Conservation (phyloP, 2,797 vertebrate genomes). For the Xyrichtys novacula region DNA sequence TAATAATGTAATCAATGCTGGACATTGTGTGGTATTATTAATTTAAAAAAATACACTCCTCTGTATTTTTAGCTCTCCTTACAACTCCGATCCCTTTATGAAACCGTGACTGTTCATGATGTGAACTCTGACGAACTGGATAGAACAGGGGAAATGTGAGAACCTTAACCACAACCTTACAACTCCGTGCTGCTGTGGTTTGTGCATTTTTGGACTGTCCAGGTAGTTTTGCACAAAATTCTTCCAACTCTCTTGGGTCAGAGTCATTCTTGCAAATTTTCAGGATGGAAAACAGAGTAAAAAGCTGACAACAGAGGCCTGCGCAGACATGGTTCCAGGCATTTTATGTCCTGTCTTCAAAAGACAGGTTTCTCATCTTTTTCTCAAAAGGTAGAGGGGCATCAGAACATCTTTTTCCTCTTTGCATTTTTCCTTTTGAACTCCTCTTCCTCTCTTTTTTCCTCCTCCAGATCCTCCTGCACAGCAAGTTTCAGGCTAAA, state of each 20-base stretch:
- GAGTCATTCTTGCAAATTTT: no score
- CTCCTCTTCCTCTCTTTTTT: conserved; percentile 90
- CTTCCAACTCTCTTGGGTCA: conserved; percentile 76
- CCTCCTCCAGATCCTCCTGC: conserved; percentile 92
- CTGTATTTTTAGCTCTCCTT: conserved; percentile 52
- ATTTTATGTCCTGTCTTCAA: neutral
- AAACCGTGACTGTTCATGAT: conserved; percentile 49
- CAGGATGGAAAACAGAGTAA: conserved; percentile 40
- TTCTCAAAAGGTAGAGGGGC: conserved; percentile 3
- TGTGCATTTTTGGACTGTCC: conserved; percentile 43
- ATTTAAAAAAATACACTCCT: conserved; percentile 38
- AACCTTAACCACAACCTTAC: conserved; percentile 9
- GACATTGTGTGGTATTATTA: conserved; percentile 36
- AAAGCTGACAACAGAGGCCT: conserved; percentile 28
- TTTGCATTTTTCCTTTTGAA: conserved; percentile 80
- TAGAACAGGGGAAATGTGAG: conserved; percentile 40
- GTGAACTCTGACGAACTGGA: conserved; percentile 79
- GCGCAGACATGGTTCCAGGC: conserved; percentile 29
- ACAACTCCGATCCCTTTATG: conserved; percentile 44
- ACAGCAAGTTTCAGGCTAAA: conserved; percentile 91
- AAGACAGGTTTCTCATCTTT: conserved; percentile 7
- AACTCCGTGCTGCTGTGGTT: conserved; percentile 33
- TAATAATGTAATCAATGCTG: conserved; percentile 66
- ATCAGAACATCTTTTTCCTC: conserved; percentile 74
- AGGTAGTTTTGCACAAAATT: conserved; percentile 32